phyloP scores from a whole-genome alignment of 2,113 vertebrate genomes.

The Diphyllodes magnificus region DNA sequence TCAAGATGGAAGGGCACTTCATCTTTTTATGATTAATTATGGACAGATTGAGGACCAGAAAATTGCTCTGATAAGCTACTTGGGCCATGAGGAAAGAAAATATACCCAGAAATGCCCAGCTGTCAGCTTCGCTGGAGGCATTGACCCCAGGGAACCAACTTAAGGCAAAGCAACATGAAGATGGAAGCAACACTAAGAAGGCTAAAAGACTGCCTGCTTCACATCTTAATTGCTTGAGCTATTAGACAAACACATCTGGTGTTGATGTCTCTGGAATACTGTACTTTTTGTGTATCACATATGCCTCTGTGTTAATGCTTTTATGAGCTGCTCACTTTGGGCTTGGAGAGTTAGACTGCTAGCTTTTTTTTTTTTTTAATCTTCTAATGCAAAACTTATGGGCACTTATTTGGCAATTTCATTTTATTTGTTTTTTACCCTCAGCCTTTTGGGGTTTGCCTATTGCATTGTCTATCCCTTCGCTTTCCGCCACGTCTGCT shows the following conservation, averaged over 20 bases:
- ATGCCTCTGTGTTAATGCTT: neutral
- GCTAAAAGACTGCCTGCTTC: conserved; percentile 4
- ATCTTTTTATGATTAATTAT: conserved; percentile 16
- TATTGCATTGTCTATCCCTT: neutral
- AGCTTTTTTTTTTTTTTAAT: neutral
- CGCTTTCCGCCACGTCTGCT: rapidly evolving
- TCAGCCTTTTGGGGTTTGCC: neutral
- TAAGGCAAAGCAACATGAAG: neutral
- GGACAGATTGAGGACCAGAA: neutral
- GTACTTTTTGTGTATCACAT: neutral
- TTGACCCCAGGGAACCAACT: neutral
- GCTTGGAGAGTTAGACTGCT: neutral
- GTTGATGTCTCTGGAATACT: conserved; percentile 15
- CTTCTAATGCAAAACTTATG: neutral
- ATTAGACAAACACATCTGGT: conserved; percentile 54
- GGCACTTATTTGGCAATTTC: neutral
- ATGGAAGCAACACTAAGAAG: neutral
- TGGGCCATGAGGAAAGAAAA: neutral
- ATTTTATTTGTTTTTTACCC: neutral
- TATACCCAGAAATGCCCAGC: neutral
- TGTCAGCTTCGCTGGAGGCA: neutral
- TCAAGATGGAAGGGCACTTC: neutral
- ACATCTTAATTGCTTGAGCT: conserved; percentile 35
- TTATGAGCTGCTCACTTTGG: neutral
- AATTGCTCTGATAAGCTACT: neutral